Conservation (phyloP, 1,140 invertebrate species). For the Zaprionus taronus region DNA sequence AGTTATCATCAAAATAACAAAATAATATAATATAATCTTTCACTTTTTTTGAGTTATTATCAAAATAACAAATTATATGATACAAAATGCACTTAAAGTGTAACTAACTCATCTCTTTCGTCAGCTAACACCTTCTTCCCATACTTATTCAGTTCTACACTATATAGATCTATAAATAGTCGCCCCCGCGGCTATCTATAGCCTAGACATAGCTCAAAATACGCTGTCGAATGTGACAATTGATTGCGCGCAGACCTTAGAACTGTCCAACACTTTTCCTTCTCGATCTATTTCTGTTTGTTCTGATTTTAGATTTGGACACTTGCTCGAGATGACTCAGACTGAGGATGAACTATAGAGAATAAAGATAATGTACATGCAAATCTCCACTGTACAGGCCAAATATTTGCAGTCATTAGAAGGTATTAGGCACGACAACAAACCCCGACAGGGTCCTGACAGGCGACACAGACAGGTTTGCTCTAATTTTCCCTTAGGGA, state of each 20-base stretch:
- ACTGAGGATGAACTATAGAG: conserved; percentile 14
- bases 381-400: conserved; percentile 53
- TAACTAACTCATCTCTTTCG: neutral
- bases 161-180: neutral
- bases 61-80: neutral
- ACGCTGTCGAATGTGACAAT: conserved; percentile 77
- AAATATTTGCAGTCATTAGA: conserved; percentile 78
- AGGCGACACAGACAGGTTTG: conserved; percentile 59
- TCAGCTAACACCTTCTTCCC: neutral
- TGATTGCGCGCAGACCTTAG: conserved; percentile 67
- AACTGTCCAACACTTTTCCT: conserved; percentile 22
- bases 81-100: neutral
- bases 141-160: neutral
- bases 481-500: conserved; percentile 61
- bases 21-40: neutral
- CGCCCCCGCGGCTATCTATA: neutral
- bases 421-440: conserved; percentile 60
- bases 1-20: neutral
- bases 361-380: conserved; percentile 11
- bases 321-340: conserved; percentile 54
- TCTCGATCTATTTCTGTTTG: conserved; percentile 54
- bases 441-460: conserved; percentile 3
- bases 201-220: conserved; percentile 60
- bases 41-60: neutral
- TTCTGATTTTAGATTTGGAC: conserved; percentile 62